These are phyloP conservation scores for Ochotona princeps DNA, from an alignment of 2,113 vertebrate species.

Conservation along the genomic window DNA sequence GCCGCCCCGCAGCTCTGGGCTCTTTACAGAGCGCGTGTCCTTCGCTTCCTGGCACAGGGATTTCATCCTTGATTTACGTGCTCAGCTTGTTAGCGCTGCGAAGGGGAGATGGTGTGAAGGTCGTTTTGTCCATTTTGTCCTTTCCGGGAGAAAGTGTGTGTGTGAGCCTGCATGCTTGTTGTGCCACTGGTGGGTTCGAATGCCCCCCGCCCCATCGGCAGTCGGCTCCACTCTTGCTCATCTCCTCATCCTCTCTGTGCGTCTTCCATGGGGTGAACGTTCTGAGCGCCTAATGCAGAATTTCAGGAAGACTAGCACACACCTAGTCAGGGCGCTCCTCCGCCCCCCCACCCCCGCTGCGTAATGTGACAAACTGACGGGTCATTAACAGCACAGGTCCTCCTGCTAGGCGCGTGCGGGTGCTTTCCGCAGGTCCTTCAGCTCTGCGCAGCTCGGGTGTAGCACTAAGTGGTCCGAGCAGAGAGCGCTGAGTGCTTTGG, in stretches of 20 bases:
- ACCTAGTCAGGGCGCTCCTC: slow-evolving; percentile 70
- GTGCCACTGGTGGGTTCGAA: slow-evolving; percentile 45
- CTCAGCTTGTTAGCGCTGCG: slow-evolving; percentile 76
- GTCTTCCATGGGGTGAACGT: slow-evolving; percentile 60
- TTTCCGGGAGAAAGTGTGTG: slow-evolving; percentile 43
- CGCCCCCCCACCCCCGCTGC: slow-evolving; percentile 80
- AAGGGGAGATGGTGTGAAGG: slow-evolving; percentile 81
- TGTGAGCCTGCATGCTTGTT: background rate
- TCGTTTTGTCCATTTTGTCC: slow-evolving; percentile 72
- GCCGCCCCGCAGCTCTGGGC: slow-evolving; percentile 72
- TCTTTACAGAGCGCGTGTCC: slow-evolving; percentile 71
- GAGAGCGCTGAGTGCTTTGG: slow-evolving; percentile 64
- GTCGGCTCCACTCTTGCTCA: slow-evolving; percentile 49
- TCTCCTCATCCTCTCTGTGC: slow-evolving; percentile 41
- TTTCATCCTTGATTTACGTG: slow-evolving; percentile 85
- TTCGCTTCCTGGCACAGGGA: slow-evolving; percentile 73
- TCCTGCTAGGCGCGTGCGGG: slow-evolving; percentile 79
- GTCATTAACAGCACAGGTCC: slow-evolving; percentile 85
- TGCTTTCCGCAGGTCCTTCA: slow-evolving; percentile 76
- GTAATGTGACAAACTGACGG: slow-evolving; percentile 81
- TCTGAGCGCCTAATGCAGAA: slow-evolving; percentile 80
- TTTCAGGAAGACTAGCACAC: slow-evolving; percentile 73
- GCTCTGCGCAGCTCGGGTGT: slow-evolving; percentile 39
- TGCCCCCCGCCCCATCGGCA: slow-evolving; percentile 61
- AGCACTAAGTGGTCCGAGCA: slow-evolving; percentile 53